Percentiles rank a stretch among this genome's conserved stretches.
These are phyloP conservation scores for Macrochelys suwanniensis DNA, from an alignment of 2,797 vertebrate species.

Conservation along the genomic window DNA sequence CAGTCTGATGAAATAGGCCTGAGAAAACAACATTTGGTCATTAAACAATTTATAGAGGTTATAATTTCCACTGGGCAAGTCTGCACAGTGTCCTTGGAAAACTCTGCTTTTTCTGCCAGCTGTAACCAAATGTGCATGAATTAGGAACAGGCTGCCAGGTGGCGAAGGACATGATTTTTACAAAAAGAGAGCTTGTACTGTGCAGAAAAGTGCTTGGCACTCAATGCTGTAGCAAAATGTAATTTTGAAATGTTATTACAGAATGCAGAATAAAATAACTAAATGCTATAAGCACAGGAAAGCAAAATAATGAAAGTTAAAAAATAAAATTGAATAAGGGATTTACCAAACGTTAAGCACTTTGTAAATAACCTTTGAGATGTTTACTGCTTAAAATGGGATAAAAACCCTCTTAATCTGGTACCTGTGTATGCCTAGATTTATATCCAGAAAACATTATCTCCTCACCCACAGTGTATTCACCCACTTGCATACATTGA, in stretches of 20 bases:
- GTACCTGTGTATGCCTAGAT: neutral
- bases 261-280: neutral
- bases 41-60: slow-evolving; percentile 31
- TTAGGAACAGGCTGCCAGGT: slow-evolving; percentile 41
- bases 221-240: neutral
- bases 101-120: slow-evolving; percentile 47
- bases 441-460: neutral
- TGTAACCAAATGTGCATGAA: slow-evolving; percentile 33
- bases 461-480: neutral
- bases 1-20: slow-evolving; percentile 73
- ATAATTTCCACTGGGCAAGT: slow-evolving; percentile 59
- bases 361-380: neutral
- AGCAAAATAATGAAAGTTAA: neutral
- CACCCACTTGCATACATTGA: too few relatives aligned
- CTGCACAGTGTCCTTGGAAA: slow-evolving; percentile 56
- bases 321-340: neutral
- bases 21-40: slow-evolving; percentile 63
- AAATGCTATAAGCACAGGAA: slow-evolving; percentile 30
- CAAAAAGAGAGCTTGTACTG: slow-evolving; percentile 24
- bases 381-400: neutral
- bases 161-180: slow-evolving; percentile 21
- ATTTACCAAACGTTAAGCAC: neutral
- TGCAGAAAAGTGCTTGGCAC: neutral
- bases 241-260: neutral
- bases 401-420: neutral